Evolutionary conservation across 2,888 invertebrate genomes (phyloP).

Genomic region (Stenoptilia bipunctidactyla): DNA sequence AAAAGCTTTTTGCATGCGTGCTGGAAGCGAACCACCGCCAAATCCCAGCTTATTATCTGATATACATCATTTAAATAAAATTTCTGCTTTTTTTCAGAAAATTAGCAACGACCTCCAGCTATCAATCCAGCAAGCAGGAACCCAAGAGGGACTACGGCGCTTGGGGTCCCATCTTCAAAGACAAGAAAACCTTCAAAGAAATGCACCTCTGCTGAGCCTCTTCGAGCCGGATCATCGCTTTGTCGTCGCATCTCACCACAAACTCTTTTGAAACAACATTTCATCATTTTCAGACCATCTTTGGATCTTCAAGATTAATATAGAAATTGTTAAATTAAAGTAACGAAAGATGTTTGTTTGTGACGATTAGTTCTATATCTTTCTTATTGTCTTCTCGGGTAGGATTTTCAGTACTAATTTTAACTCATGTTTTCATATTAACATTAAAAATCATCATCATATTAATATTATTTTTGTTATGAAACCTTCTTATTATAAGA

Average conservation of each 20-base stretch:
- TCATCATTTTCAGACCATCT: too few species aligned
- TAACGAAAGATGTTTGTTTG: conserved; percentile 19
- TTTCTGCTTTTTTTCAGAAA: conserved; percentile 20
- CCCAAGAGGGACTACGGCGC: conserved; percentile 70
- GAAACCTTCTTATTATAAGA: too few species aligned
- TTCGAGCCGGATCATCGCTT: conserved; percentile 26
- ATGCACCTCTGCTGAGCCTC: conserved; percentile 75
- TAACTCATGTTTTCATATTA: conserved; percentile 28
- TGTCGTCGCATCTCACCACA: conserved; percentile 24
- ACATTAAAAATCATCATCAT: conserved; percentile 1
- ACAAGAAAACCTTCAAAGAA: conserved; percentile 78
- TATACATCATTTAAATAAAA: not conserved
- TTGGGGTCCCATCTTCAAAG: conserved; percentile 82
- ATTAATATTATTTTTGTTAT: not conserved
- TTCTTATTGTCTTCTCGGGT: conserved; percentile 21
- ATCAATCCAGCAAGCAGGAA: conserved; percentile 37
- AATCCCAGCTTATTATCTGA: too few species aligned
- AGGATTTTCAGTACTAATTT: conserved; percentile 32
- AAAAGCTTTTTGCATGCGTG: too few species aligned
- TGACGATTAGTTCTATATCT: conserved; percentile 20
- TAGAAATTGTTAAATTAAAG: not conserved
- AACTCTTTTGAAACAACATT: too few species aligned
- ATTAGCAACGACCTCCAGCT: conserved; percentile 7
- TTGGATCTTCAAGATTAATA: not conserved
- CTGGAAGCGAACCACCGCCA: too few species aligned